Conservation (phyloP, 2,113 vertebrate genomes). For the Misgurnus mizolepis region DNA sequence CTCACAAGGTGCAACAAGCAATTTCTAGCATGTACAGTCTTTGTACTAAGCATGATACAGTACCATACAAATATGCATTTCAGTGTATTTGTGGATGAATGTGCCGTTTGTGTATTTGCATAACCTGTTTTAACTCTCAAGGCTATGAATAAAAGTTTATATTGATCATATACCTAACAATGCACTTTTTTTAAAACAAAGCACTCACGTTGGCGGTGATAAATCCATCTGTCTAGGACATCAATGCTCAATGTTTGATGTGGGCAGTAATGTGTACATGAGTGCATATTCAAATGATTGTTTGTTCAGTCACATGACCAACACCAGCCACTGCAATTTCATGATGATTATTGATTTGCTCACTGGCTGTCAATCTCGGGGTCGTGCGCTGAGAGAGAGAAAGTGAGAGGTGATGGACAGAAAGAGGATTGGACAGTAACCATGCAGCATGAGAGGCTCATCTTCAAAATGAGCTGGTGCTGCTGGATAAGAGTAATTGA, state of each 20-base stretch:
- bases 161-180: conserved; percentile 37
- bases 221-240: conserved; percentile 14
- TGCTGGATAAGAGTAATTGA: conserved; percentile 93
- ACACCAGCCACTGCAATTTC: conserved; percentile 81
- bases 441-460: conserved; percentile 88
- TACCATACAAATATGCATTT: background rate
- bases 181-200: conserved; percentile 21
- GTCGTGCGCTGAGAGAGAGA: conserved; percentile 75
- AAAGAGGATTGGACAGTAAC: conserved; percentile 87
- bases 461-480: conserved; percentile 89
- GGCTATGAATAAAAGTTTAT: conserved; percentile 13
- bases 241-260: conserved; percentile 57
- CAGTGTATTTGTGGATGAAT: background rate
- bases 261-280: conserved; percentile 64
- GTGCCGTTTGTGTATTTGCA: background rate
- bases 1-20: too few relatives aligned
- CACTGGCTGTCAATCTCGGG: conserved; percentile 86
- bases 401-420: conserved; percentile 89
- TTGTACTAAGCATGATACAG: too few relatives aligned
- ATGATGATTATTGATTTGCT: conserved; percentile 98
- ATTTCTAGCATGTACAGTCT: too few relatives aligned
- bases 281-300: conserved; percentile 75
- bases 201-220: conserved; percentile 14
- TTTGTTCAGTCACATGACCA: conserved; percentile 62
- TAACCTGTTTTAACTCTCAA: background rate